Evolutionary conservation across 2,797 vertebrate genomes (phyloP).

Genomic region (Lepilemur septentrionalis): DNA sequence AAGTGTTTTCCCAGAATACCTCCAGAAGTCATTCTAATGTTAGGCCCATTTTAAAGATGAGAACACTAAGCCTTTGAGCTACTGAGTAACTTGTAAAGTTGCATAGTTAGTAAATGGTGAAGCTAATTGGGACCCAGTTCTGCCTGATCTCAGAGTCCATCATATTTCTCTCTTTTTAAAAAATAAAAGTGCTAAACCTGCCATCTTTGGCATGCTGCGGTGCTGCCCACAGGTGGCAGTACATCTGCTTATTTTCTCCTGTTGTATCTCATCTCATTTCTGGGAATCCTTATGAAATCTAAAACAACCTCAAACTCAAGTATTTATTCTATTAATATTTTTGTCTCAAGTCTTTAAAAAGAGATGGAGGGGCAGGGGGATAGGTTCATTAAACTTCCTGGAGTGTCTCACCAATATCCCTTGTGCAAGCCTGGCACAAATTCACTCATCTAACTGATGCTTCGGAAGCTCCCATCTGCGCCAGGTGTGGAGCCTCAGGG

Average conservation of each 20-base stretch:
- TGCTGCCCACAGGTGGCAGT: accelerated
- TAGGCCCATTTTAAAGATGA: not conserved
- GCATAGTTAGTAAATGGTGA: not conserved
- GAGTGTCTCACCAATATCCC: accelerated
- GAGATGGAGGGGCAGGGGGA: not conserved
- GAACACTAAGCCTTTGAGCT: not conserved
- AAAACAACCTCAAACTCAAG: not conserved
- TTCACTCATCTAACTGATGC: not conserved
- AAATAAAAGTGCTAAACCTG: accelerated
- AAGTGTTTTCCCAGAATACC: not conserved
- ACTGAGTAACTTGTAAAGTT: not conserved
- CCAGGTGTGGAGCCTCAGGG: too few species aligned
- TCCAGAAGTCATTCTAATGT: not conserved
- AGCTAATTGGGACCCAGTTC: not conserved
- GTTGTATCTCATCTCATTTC: not conserved
- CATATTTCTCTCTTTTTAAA: not conserved
- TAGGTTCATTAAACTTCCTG: not conserved
- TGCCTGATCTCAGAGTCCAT: not conserved
- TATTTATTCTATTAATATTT: not conserved
- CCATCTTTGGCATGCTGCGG: accelerated
- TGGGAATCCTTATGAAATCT: not conserved
- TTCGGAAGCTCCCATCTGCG: accelerated
- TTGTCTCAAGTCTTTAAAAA: conserved; percentile 17
- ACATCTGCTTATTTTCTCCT: not conserved
- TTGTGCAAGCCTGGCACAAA: too few species aligned